Evolutionary conservation across 2,113 vertebrate genomes (phyloP).

Genomic region (Lutjanus erythropterus): DNA sequence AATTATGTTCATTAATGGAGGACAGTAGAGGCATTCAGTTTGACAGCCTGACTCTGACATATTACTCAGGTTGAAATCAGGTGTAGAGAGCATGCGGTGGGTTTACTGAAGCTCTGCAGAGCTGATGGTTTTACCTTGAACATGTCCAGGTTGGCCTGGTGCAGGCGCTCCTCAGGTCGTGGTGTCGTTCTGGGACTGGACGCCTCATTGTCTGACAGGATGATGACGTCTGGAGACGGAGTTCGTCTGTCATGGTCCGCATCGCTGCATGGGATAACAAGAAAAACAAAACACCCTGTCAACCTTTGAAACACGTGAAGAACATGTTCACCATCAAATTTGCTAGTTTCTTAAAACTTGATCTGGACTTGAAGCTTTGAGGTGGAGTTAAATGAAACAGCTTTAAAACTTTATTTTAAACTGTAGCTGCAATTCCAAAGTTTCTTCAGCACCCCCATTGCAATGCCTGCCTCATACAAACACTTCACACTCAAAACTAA

Average conservation of each 20-base stretch:
- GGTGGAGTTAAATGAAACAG: not conserved
- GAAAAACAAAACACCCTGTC: not conserved
- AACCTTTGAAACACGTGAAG: not conserved
- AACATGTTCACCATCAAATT: not conserved
- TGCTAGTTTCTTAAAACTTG: not conserved
- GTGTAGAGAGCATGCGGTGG: not conserved
- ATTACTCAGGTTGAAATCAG: not conserved
- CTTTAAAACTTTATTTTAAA: not conserved
- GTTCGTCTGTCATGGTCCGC: constrained; percentile 90
- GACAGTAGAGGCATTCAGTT: not conserved
- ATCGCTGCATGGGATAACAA: constrained; percentile 80
- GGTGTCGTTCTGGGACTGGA: constrained; percentile 94
- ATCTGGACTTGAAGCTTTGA: not conserved
- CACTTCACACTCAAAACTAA: too few relatives aligned
- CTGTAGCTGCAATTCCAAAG: not conserved
- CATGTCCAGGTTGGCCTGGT: constrained; percentile 94
- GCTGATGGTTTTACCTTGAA: constrained; percentile 88
- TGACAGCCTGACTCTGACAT: not conserved
- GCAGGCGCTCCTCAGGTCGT: constrained; percentile 91
- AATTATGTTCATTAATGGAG: not conserved
- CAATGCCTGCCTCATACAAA: too few relatives aligned
- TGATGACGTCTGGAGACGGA: constrained; percentile 95
- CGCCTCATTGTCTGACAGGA: constrained; percentile 97
- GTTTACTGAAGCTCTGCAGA: not conserved
- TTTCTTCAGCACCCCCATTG: too few relatives aligned